Evolutionary conservation across 2,797 vertebrate species (phyloP).

Genomic region (Sarcophilus harrisii): DNA sequence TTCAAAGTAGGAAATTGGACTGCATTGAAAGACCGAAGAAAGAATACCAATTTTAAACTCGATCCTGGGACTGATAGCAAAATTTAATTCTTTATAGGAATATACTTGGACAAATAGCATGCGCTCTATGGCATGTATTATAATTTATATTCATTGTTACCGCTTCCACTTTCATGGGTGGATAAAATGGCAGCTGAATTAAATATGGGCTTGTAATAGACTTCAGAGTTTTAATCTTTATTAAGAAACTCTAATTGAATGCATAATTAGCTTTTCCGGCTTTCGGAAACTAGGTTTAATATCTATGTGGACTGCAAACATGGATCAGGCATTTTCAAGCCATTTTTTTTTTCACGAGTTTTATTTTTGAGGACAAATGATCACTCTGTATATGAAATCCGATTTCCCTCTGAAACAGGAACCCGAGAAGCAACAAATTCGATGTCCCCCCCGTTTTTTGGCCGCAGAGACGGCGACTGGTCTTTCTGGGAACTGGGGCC

Average conservation of each 20-base stretch:
- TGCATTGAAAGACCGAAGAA: slow-evolving; percentile 94
- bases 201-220: slow-evolving; percentile 91
- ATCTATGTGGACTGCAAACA: slow-evolving; percentile 86
- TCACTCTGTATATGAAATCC: slow-evolving; percentile 72
- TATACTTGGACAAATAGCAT: slow-evolving; percentile 90
- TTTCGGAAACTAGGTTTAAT: slow-evolving; percentile 90
- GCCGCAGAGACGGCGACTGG: slow-evolving; percentile 12
- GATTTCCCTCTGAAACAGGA: slow-evolving; percentile 71
- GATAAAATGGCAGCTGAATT: slow-evolving; percentile 92
- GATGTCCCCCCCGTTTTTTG: slow-evolving; percentile 47
- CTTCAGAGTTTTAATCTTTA: slow-evolving; percentile 92
- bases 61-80: slow-evolving; percentile 93
- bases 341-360: slow-evolving; percentile 75
- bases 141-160: slow-evolving; percentile 92
- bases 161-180: slow-evolving; percentile 89
- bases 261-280: slow-evolving; percentile 89
- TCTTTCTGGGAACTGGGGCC: slow-evolving; percentile 49
- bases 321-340: slow-evolving; percentile 84
- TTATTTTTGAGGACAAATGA: slow-evolving; percentile 83
- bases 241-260: slow-evolving; percentile 91
- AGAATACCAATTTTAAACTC: slow-evolving; percentile 95
- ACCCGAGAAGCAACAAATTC: slow-evolving; percentile 1
- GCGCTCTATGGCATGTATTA: slow-evolving; percentile 91
- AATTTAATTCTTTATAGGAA: slow-evolving; percentile 97
- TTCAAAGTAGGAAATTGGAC: slow-evolving; percentile 96